A percentile compares a stretch with the other conserved stretches of the same genome.
These are phyloP conservation scores for Esox lucius DNA, from an alignment of 2,797 vertebrate genomes.

Conservation along the genomic window DNA sequence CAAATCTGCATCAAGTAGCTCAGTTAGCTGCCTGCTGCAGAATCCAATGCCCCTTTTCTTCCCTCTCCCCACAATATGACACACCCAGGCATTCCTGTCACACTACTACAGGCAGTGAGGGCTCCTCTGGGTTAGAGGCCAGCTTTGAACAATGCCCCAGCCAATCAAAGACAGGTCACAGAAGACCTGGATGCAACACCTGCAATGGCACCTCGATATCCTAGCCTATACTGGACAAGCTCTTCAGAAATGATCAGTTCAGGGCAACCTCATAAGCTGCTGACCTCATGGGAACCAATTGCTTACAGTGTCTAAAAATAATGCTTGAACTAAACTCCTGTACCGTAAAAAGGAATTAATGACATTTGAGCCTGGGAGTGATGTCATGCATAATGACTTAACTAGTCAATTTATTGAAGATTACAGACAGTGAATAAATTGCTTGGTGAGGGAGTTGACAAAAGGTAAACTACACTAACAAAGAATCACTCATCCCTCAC, in stretches of 20 bases:
- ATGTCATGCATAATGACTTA: background rate
- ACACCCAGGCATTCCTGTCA: constrained; percentile 55
- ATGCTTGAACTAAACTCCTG: background rate
- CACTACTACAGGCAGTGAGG: constrained; percentile 25
- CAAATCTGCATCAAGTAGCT: constrained; percentile 45
- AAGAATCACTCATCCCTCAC: constrained; percentile 14
- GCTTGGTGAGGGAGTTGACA: background rate
- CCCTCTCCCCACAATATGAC: constrained; percentile 34
- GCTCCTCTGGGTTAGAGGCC: constrained; percentile 45
- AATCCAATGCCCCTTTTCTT: constrained; percentile 28
- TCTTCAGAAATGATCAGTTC: background rate
- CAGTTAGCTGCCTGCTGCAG: constrained; percentile 39
- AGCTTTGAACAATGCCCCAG: constrained; percentile 18
- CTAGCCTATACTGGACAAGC: background rate
- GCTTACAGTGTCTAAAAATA: background rate
- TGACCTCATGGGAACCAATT: background rate
- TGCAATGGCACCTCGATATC: background rate
- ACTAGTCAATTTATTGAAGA: background rate
- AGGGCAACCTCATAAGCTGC: background rate
- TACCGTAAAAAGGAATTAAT: background rate
- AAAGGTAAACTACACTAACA: constrained; percentile 8
- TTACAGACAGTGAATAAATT: background rate
- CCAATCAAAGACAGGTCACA: constrained; percentile 17
- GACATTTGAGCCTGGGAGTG: background rate
- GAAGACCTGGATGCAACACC: background rate